phyloP scores from a whole-genome alignment of 2,797 vertebrate genomes.

The Coccyzus lansbergi region DNA sequence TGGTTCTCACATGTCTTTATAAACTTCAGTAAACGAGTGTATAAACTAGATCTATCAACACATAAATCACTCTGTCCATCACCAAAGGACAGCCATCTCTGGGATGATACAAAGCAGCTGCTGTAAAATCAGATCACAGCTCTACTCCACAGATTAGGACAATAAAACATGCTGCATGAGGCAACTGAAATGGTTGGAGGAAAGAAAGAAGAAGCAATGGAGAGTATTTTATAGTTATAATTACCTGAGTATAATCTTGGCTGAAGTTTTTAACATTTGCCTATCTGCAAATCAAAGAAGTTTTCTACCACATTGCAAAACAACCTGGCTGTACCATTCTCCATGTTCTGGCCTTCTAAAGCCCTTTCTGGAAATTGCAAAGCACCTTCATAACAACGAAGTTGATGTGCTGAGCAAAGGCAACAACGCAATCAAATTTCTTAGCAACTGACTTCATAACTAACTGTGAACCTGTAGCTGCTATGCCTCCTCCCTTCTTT shows the following conservation, averaged over 20 bases:
- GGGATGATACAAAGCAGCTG: constrained; percentile 33
- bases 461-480: constrained; percentile 1
- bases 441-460: constrained; percentile 43
- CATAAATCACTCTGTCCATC: constrained; percentile 39
- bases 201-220: not conserved
- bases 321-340: not conserved
- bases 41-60: not conserved
- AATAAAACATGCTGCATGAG: constrained; percentile 30
- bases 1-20: constrained; percentile 32
- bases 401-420: not conserved
- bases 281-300: constrained; percentile 6
- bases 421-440: constrained; percentile 47
- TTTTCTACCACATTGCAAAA: not conserved
- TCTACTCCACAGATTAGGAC: not conserved
- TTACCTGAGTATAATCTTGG: constrained; percentile 6
- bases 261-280: not conserved
- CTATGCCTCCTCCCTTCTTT: not conserved
- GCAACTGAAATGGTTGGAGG: not conserved
- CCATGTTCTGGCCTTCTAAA: not conserved
- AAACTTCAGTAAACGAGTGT: constrained; percentile 46
- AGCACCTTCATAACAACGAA: not conserved
- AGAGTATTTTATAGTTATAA: constrained; percentile 12
- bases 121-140: constrained; percentile 37
- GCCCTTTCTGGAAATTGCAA: not conserved
- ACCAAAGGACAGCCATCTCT: constrained; percentile 15